phyloP scores from a whole-genome alignment of 1,140 invertebrate species.

The Papilio machaon region DNA sequence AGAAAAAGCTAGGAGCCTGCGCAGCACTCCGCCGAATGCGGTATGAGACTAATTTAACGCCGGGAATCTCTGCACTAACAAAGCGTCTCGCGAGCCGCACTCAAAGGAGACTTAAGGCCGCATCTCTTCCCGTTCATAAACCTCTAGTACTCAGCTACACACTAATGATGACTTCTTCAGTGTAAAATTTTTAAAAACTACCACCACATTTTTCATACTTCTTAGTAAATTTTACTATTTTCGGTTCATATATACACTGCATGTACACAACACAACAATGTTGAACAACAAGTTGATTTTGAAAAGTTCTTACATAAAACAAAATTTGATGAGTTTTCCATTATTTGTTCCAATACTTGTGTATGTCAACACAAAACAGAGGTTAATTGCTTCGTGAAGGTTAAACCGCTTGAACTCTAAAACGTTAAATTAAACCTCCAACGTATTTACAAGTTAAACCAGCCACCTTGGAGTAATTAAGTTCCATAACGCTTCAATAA shows the following conservation, averaged over 20 bases:
- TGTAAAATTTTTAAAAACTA: neutral
- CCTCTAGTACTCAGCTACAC: constrained; percentile 42
- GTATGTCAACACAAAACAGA: neutral
- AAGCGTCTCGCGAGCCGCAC: constrained; percentile 45
- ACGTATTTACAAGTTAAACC: constrained; percentile 31
- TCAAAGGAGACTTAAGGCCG: constrained; percentile 47
- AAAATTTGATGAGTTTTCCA: neutral
- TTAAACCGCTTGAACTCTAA: constrained; percentile 13
- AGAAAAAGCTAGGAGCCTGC: neutral
- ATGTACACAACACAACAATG: too few species aligned
- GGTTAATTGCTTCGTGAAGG: constrained; percentile 1
- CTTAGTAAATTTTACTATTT: neutral
- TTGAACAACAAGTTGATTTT: neutral
- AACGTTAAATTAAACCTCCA: neutral
- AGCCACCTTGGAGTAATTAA: constrained; percentile 25
- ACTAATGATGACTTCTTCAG: constrained; percentile 28
- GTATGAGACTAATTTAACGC: constrained; percentile 39
- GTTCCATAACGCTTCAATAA: constrained; percentile 30
- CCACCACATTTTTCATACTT: neutral
- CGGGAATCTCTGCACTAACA: constrained; percentile 46
- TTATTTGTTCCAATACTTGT: neutral
- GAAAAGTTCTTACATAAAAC: neutral
- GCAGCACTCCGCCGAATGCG: neutral
- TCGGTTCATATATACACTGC: neutral
- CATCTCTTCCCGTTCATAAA: constrained; percentile 44